Evolutionary conservation across 2,113 vertebrate species (phyloP), one percentile per base, ranked within the genome.

Genomic region (Potamarius usumacintae): DNA sequence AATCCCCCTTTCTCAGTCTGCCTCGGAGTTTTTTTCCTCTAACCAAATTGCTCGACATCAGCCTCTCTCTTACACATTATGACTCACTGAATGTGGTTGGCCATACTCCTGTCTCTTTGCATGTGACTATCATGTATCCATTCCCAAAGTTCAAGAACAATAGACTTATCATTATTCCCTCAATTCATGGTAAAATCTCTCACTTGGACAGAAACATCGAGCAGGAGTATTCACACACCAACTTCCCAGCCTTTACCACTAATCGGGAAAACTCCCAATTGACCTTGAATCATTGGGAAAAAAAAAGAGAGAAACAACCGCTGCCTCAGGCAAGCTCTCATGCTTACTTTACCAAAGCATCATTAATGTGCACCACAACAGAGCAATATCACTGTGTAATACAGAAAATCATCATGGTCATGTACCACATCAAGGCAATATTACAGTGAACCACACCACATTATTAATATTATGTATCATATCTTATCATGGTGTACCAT

Each of bases 41-140:
- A 82, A 88, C 78, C 67, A 58, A 79, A 84, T 83, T 63, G 87
- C 58, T 86, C 22, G 81, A 69, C 48, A 86, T 85, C 80, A 72
- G 55, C 15, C 8, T 4, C 78, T 4, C 78, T 87, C 76, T 78
- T 89, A 85, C 27, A 30, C 57, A 20, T 86, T n/a, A 53, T 88
- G 82, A 88, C 27, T 55, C 67, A 87, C 58, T 80, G 58, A 55
- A 67, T 76, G 80, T 76, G 86, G 55, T 62, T 87, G 80, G 86
- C 80, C 48, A 50, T 30, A 52, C 65, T 77, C 81, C 57, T 8
- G 20, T n/a, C 69, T 87, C 79, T 76, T 83, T 87, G 67, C 80
- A 76, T 76, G 80, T 72, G 27, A 60, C 42, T 83, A 60, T 87
- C 80, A 76, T 76, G 83, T n/a, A 87, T 55, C 25, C 27, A 0